Evolutionary conservation across 1,140 invertebrate species (phyloP).

Genomic region (Trachymyrmex septentrionalis): DNA sequence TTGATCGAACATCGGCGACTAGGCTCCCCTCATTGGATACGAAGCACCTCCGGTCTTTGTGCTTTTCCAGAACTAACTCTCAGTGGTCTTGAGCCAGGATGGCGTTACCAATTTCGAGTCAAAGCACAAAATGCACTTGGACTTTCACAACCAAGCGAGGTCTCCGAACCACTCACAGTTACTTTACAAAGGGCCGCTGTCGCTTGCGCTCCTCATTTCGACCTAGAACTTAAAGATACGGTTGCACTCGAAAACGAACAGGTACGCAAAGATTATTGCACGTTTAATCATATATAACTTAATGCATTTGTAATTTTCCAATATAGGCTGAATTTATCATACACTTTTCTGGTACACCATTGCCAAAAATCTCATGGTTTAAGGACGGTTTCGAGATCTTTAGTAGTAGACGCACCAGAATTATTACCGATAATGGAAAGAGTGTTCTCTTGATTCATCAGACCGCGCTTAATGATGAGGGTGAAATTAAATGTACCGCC

Average conservation of each 20-base stretch:
- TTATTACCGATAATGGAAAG: slow-evolving; percentile 91
- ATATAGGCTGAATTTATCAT: slow-evolving; percentile 92
- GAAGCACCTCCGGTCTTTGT: slow-evolving; percentile 91
- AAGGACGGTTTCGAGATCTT: slow-evolving; percentile 95
- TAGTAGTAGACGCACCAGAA: slow-evolving; percentile 92
- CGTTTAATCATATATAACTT: not conserved
- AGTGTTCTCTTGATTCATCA: slow-evolving; percentile 94
- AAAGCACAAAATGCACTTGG: slow-evolving; percentile 95
- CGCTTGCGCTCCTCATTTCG: slow-evolving; percentile 90
- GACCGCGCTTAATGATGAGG: slow-evolving; percentile 92
- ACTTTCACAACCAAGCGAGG: slow-evolving; percentile 91
- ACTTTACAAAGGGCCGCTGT: slow-evolving; percentile 89
- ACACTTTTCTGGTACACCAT: slow-evolving; percentile 93
- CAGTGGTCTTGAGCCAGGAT: slow-evolving; percentile 93
- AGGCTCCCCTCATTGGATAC: slow-evolving; percentile 92
- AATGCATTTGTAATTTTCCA: not conserved
- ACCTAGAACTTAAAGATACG: slow-evolving; percentile 89
- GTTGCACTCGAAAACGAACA: slow-evolving; percentile 92
- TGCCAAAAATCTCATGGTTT: slow-evolving; percentile 97
- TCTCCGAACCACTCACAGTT: slow-evolving; percentile 93
- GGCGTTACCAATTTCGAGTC: slow-evolving; percentile 96
- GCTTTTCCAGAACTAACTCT: slow-evolving; percentile 91
- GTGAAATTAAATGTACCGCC: slow-evolving; percentile 95
- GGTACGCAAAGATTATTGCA: slow-evolving; percentile 76
- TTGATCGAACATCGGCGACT: slow-evolving; percentile 93